A percentile compares a stretch with the other conserved stretches of the same genome.
These are phyloP conservation scores for Carpatolechia fugitivella DNA, from an alignment of 2,888 invertebrate species.

Conservation along the genomic window DNA sequence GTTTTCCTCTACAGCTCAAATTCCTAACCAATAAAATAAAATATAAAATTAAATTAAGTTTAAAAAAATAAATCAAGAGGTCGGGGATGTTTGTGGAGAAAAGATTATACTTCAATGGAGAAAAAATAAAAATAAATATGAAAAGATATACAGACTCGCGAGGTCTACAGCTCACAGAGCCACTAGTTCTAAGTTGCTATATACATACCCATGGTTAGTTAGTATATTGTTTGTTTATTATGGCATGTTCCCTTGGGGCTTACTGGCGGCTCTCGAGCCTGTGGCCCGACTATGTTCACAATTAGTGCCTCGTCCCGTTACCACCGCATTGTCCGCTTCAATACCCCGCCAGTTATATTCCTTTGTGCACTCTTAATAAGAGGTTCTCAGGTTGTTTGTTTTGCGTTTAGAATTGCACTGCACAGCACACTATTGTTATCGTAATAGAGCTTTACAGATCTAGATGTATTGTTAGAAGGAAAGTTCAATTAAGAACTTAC, in stretches of 20 bases:
- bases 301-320: slow-evolving; percentile 74
- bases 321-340: slow-evolving; percentile 65
- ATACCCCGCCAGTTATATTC: slow-evolving; percentile 60
- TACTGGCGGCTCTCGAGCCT: slow-evolving; percentile 44
- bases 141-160: no score
- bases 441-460: slow-evolving; percentile 31
- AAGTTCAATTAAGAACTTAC: background rate
- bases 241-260: slow-evolving; percentile 1
- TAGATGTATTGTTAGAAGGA: slow-evolving; percentile 15
- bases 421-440: slow-evolving; percentile 41
- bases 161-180: no score
- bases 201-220: no score
- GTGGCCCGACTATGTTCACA: slow-evolving; percentile 56
- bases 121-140: no score
- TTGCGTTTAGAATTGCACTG: slow-evolving; percentile 45
- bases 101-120: no score
- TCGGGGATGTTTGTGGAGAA: no score
- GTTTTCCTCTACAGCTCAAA: no score
- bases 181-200: no score
- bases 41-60: no score
- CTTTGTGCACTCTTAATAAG: slow-evolving; percentile 65
- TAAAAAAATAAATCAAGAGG: no score
- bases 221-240: background rate
- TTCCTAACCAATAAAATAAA: no score
- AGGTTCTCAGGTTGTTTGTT: slow-evolving; percentile 60